Evolutionary conservation across 2,797 vertebrate species (phyloP).

Genomic region (Peromyscus attwateri): DNA sequence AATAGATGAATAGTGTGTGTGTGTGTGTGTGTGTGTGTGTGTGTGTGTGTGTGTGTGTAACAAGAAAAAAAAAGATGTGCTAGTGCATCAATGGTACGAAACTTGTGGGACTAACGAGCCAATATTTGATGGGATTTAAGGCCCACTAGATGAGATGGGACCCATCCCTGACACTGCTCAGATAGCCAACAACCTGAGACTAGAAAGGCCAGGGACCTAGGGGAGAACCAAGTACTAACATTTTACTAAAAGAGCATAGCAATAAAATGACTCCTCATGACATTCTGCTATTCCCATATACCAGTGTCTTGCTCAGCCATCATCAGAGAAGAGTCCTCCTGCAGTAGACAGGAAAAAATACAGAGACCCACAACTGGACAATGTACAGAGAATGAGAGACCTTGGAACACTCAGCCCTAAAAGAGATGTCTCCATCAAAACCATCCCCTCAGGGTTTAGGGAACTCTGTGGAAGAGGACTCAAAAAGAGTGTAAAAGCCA

Average conservation of each 20-base stretch:
- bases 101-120: background rate
- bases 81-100: background rate
- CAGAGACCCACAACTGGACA: background rate
- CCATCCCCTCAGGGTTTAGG: background rate
- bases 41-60: background rate
- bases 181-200: background rate
- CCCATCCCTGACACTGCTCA: background rate
- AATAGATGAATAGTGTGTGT: background rate
- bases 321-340: background rate
- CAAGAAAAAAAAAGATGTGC: background rate
- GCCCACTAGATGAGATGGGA: too few relatives aligned
- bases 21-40: too few relatives aligned
- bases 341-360: too few relatives aligned
- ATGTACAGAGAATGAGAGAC: background rate
- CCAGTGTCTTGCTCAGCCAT: background rate
- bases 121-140: background rate
- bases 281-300: too few relatives aligned
- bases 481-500: background rate
- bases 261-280: background rate
- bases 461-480: too few relatives aligned
- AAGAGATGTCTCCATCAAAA: background rate
- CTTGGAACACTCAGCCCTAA: background rate
- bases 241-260: background rate
- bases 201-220: background rate
- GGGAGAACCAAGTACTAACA: background rate